Base-by-base conservation (phyloP, 1,140 invertebrate species). In the Spodoptera litura region DNA sequence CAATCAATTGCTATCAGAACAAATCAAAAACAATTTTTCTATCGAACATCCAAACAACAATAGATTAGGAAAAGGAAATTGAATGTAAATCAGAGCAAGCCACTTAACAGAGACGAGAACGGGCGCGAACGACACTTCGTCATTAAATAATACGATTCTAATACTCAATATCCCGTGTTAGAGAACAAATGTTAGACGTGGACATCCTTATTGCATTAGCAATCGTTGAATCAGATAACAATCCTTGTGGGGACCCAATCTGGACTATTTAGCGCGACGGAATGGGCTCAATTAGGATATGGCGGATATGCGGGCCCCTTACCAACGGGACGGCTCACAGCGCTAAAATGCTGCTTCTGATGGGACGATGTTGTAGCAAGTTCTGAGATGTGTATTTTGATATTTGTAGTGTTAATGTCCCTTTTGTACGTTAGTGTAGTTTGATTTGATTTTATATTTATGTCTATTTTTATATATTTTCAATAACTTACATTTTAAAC, bases 301-400 rank as follows among this genome's bases (percentile, higher is more conserved):
- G 85, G 83, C 89, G 93, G 90, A 93, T 93, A 94, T 94, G 93
- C 93, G 93, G 93, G 93, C 93, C 90, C 90, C 91, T 91, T 88
- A 85, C 88, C 89, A 81, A 72, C 82, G 77, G 81, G 80, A 68
- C 68, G 62, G 56, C 11, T 68, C 53, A 25, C 80, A 52, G 62
- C 49, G 56, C 49, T 83, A 84, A 79, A 79, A 81, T 68, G 75
- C 8, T 77, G 62, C 62, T 38, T 13, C 4, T 15, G 20, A 31
- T 13, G 3, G 6, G 3, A 71, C 25, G 9, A 38, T 64, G n/a
- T 9, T 64, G 2, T 44, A 49, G 55, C 10, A 15, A 12, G 35
- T 44, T 35, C 31, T 11, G 38, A 2, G 15, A 49, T 49, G 6
- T 11, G n/a, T 5, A 20, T 11, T 25, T n/a, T 44, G 4, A 38